These are phyloP conservation scores for Hymenochirus boettgeri DNA, from an alignment of 2,113 vertebrate genomes.

Conservation along the genomic window DNA sequence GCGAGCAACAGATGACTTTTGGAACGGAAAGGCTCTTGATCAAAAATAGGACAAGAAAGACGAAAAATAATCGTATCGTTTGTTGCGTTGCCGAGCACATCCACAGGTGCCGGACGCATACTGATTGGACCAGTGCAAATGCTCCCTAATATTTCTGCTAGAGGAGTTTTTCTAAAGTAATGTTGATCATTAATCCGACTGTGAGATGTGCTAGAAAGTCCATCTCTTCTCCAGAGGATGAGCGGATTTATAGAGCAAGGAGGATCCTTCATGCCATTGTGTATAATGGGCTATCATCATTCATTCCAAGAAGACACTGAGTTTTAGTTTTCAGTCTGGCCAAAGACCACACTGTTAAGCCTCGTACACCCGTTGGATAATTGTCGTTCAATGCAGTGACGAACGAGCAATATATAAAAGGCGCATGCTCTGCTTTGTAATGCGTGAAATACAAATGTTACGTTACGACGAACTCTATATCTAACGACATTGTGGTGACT, in stretches of 20 bases:
- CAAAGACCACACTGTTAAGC: too few species aligned
- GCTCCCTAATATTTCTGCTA: background rate
- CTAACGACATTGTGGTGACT: too few species aligned
- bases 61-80: background rate
- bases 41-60: background rate
- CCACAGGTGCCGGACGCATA: background rate
- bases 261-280: background rate
- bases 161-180: slow-evolving; percentile 15
- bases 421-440: too few species aligned
- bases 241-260: background rate
- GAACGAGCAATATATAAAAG: too few species aligned
- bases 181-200: slow-evolving; percentile 5
- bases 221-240: background rate
- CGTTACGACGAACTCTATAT: too few species aligned
- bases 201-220: slow-evolving; percentile 5
- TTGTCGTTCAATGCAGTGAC: too few species aligned
- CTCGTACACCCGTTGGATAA: too few species aligned
- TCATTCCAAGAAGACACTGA: background rate
- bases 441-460: too few species aligned
- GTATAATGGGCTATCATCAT: background rate
- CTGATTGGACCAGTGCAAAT: background rate
- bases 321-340: too few species aligned
- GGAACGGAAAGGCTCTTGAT: background rate
- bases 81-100: background rate
- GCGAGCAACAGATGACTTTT: background rate